Evolutionary conservation across 2,888 invertebrate species (phyloP), one percentile per base, ranked within the genome.

Genomic region (Helobdella robusta): DNA sequence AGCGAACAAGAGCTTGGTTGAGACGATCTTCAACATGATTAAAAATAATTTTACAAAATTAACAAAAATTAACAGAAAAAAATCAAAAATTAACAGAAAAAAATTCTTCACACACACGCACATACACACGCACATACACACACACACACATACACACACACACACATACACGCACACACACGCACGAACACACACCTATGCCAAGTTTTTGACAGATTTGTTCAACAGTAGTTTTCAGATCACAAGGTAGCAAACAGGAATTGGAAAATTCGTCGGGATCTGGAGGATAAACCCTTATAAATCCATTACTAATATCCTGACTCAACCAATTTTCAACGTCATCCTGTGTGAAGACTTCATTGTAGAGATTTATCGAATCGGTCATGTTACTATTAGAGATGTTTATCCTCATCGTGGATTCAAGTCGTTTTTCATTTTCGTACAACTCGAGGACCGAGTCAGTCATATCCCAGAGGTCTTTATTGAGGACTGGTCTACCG

Each of bases 391-490:
- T 52, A 28, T 59, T 44, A 8, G 60, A 60, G 15, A 28, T 2
- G 40, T 58, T 58, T 4, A 59, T 36, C n/a, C 36, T 60, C n/a
- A 63, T 34, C 1, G 36, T 58, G 6, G 60, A 48, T 23, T 67
- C 66, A 15, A 30, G 40, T 6, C 66, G 52, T 18, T 70, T 67
- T 25, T 52, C 68, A 15, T 46, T 44, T 35, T 71, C 68, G 58
- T 70, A 68, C 20, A 78, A 71, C 68, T 78, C 78, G 6, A 74
- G 73, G 15, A 78, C 72, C 1, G 78, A 78, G 66, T 78, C 78
- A 1, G 75, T 73, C 46, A 78, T 69, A 67, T 78, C 78, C 78
- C 78, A 78, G 1, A 73, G 70, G 34, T 78, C 78, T n/a, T 76
- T 75, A 23, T 44, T 77, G n/a, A 76, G 75, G 1, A 46, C 5